Conservation (phyloP, 1,140 invertebrate genomes). For the Drosophila nigrodunni region DNA sequence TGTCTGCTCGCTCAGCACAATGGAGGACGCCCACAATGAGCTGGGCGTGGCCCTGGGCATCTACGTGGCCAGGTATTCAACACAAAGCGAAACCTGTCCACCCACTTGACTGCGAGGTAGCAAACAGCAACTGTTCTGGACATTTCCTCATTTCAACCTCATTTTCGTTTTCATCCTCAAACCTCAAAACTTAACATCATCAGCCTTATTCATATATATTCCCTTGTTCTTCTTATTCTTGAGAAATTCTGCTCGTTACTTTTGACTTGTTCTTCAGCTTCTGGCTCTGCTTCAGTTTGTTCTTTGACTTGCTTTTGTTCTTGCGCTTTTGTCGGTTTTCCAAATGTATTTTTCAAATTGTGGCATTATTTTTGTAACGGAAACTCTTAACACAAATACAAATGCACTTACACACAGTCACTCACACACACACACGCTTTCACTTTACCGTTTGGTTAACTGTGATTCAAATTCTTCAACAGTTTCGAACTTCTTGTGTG, state of each 20-base stretch:
- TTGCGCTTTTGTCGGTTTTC: conserved; percentile 70
- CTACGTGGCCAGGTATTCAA: conserved; percentile 21
- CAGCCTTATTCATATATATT: conserved; percentile 27
- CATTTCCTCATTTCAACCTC: conserved; percentile 37
- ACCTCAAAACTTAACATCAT: not conserved
- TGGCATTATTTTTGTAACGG: conserved; percentile 66
- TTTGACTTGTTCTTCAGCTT: conserved; percentile 59
- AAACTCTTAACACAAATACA: conserved; percentile 73
- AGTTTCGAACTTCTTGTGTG: conserved; percentile 51
- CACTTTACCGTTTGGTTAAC: conserved; percentile 69
- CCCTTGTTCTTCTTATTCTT: conserved; percentile 44
- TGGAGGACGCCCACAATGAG: not conserved
- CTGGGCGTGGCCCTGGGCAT: not conserved
- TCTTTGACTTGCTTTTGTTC: conserved; percentile 49
- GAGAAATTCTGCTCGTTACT: conserved; percentile 64
- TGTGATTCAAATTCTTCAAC: conserved; percentile 30
- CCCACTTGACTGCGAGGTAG: conserved; percentile 43
- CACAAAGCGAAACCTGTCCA: conserved; percentile 46
- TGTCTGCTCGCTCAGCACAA: not conserved
- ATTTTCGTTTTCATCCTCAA: not conserved
- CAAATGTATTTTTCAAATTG: conserved; percentile 73
- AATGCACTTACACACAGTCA: conserved; percentile 36
- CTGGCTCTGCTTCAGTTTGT: not conserved
- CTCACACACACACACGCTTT: conserved; percentile 24
- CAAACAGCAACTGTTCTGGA: conserved; percentile 33